A percentile compares a stretch with the other conserved stretches of the same genome.
These are phyloP conservation scores for Arrhamphus sclerolepis DNA, from an alignment of 2,797 vertebrate species.

Conservation along the genomic window DNA sequence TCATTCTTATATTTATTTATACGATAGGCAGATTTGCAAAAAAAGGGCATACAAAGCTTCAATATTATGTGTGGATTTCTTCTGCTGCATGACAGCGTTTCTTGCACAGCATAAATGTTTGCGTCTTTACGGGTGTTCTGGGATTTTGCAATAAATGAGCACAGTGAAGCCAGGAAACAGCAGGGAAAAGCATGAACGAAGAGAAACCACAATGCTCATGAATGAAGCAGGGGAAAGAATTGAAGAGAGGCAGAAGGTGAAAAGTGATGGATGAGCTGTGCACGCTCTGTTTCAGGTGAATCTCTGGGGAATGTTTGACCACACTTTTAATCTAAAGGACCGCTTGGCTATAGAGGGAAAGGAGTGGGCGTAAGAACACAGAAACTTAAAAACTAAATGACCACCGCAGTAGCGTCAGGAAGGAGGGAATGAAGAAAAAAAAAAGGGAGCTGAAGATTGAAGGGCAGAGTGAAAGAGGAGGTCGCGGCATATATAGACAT, in stretches of 20 bases:
- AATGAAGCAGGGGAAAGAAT: conserved; percentile 35
- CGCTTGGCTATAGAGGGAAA: conserved; percentile 47
- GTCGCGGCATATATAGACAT: conserved; percentile 25
- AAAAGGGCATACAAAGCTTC: too few relatives aligned
- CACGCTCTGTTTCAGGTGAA: conserved; percentile 61
- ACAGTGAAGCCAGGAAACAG: conserved; percentile 42
- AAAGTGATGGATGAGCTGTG: conserved; percentile 68
- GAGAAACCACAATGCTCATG: conserved; percentile 46
- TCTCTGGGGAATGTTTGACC: conserved; percentile 61
- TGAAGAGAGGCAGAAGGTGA: conserved; percentile 13
- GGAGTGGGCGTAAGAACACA: conserved; percentile 38
- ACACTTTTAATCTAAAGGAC: conserved; percentile 52
- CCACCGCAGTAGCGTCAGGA: conserved; percentile 23
- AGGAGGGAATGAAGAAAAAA: conserved; percentile 1
- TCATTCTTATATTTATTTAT: too few relatives aligned
- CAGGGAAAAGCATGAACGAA: conserved; percentile 55
- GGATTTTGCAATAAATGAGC: conserved; percentile 56
- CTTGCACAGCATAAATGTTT: conserved; percentile 30
- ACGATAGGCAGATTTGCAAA: too few relatives aligned
- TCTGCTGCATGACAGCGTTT: conserved; percentile 6
- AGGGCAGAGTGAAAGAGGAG: conserved; percentile 24
- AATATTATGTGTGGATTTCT: not conserved
- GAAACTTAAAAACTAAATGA: conserved; percentile 24
- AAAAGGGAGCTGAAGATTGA: conserved; percentile 9
- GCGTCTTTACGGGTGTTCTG: conserved; percentile 37